Evolutionary conservation across 2,888 invertebrate genomes (phyloP), one percentile per base, ranked within the genome.

Genomic region (Apodemia duryi): DNA sequence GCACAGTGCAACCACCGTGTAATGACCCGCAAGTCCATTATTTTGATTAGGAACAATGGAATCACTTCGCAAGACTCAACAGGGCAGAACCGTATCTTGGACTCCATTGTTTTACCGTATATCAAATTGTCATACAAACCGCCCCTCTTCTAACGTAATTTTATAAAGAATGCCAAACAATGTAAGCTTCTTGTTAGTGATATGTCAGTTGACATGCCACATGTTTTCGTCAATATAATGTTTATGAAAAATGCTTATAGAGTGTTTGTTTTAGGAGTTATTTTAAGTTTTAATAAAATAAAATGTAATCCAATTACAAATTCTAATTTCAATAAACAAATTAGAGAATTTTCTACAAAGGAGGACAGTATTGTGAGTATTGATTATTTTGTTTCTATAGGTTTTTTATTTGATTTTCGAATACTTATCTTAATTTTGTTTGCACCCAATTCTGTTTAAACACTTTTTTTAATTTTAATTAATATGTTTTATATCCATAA

Each of bases 1-100:
- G 69, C 70, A 43, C 43, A 69, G 82, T 69, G 77, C 83, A 86
- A 67, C 73, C 72, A 82, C 81, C 86, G 82, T 88, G 77, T 80
- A 85, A 84, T 81, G 83, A 87, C 79, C 74, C 69, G 76, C 80
- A 82, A 84, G 81, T 77, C 80, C 81, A 81, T 84, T 79, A 83
- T 86, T 83, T 82, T 76, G 79, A 79, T 79, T 81, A 78, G 82
- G 72, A 81, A 78, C 77, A 78, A 88, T 86, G 89, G 88, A 88
- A 88, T 80, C 73, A 77, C 85, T 83, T 75, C 85, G 88, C 89
- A 91, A 91, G 76, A 83, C 69, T 75, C 90, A 90, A 84, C 91
- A 79, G 79, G 80, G 77, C 87, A 86, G 86, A 74, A 89, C 89
- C 77, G 75, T 74, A 77, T 83, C 85, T 87, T 77, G 83, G 84